These are phyloP conservation scores for Microplitis manilae DNA, from an alignment of 2,888 invertebrate genomes.

Conservation along the genomic window DNA sequence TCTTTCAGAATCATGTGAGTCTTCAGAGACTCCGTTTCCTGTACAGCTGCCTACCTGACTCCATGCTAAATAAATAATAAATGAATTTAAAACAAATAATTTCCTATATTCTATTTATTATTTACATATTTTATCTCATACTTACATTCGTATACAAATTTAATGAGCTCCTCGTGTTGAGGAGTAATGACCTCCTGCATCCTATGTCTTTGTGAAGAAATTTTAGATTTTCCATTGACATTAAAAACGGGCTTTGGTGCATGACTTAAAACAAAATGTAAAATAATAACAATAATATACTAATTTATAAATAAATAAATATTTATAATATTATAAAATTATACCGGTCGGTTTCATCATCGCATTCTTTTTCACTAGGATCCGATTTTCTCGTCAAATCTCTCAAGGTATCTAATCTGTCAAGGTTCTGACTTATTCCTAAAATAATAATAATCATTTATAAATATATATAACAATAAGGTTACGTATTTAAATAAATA, in stretches of 20 bases:
- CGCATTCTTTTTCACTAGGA: constrained; percentile 73
- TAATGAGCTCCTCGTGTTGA: constrained; percentile 90
- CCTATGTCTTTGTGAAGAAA: constrained; percentile 76
- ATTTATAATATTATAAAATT: constrained; percentile 44
- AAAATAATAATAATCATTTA: constrained; percentile 31
- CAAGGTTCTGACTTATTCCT: constrained; percentile 88
- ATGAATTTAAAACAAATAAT: not conserved
- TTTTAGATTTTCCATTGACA: constrained; percentile 78
- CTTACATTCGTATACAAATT: constrained; percentile 89
- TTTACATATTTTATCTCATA: constrained; percentile 27
- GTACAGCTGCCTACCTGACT: constrained; percentile 76
- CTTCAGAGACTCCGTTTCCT: constrained; percentile 64
- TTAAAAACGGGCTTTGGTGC: constrained; percentile 89
- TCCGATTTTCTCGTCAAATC: constrained; percentile 80
- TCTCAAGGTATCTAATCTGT: constrained; percentile 83
- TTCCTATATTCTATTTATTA: constrained; percentile 19
- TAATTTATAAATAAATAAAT: constrained; percentile 27
- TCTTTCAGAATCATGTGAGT: constrained; percentile 73
- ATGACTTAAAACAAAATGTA: constrained; percentile 65
- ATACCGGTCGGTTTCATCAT: constrained; percentile 78
- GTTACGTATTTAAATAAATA: not conserved
- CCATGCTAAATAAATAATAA: constrained; percentile 75
- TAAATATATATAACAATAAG: constrained; percentile 30
- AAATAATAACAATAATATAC: constrained; percentile 38
- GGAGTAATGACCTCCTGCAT: constrained; percentile 79